Base-by-base conservation (phyloP, 2,113 vertebrate species). In the Sceloporus undulatus region DNA sequence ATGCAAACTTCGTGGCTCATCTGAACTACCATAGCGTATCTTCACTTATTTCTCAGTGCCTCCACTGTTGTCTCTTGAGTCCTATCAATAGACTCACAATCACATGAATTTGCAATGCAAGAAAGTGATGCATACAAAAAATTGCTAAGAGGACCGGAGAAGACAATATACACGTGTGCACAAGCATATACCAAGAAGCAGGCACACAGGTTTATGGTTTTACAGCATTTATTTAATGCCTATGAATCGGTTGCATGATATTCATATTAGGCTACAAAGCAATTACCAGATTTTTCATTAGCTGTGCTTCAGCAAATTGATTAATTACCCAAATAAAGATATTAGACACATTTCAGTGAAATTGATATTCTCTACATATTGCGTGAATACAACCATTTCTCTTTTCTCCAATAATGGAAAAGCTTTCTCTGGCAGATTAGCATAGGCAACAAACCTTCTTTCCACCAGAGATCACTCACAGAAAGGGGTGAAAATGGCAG, bases 251-350 rank as follows among this genome's bases (percentile, higher is more conserved):
- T 38, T 65, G 59, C 59, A 59, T 54, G 38, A 81, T 81, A 23
- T 34, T 65, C 79, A 40, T 82, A 38, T 68, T 82, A 68, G 62
- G 38, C 80, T 66, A 82, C 25, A 10, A 82, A 66, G 62, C 38
- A 68, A 29, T 82, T 81, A 40, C 34, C 59, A 81, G 38, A 9
- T 81, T 81, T 62, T 38, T 25, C 59, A 68, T 82, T n/a, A 82
- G 80, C 65, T 10, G 62, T 66, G 23, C 40, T 40, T 82, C 10
- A 5, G 59, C 13, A 0, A 66, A 42, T 11, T 66, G 80, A 82
- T 82, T 82, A 66, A 82, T 27, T 27, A 82, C n/a, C 38, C 80
- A 82, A 65, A 6, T 62, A 81, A 65, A 81, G 62, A 81, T 40
- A 81, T 81, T 40, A 40, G 23, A 62, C 56, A 65, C 56, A 23